Evolutionary conservation across 1,140 invertebrate genomes (phyloP).

Genomic region (Brachionus sp.): DNA sequence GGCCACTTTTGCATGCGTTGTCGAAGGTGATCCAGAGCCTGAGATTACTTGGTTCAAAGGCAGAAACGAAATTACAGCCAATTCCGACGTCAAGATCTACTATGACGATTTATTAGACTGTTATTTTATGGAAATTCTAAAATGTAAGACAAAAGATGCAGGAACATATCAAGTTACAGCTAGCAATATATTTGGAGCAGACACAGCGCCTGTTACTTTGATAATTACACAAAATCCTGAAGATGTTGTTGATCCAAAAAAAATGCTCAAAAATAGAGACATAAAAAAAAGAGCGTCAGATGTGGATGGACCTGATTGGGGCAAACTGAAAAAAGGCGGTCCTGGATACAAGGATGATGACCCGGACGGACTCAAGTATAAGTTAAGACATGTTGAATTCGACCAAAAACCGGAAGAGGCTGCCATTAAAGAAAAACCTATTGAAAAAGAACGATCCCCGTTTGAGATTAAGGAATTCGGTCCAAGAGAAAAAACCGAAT

Average conservation of each 20-base stretch:
- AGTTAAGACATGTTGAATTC: conserved; percentile 45
- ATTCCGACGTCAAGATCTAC: conserved; percentile 49
- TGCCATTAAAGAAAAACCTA: neutral
- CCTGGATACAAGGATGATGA: neutral
- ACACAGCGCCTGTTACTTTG: conserved; percentile 55
- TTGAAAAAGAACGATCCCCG: conserved; percentile 18
- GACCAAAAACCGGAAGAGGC: neutral
- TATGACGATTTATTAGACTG: conserved; percentile 54
- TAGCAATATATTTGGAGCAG: conserved; percentile 52
- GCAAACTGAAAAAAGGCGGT: conserved; percentile 34
- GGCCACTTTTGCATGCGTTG: conserved; percentile 53
- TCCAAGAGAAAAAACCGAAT: neutral
- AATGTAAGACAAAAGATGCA: conserved; percentile 49
- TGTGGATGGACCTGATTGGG: conserved; percentile 25
- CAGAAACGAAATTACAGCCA: neutral
- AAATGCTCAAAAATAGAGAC: neutral
- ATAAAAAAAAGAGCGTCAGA: neutral
- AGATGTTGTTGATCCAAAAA: conserved; percentile 57
- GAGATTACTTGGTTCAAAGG: conserved; percentile 69
- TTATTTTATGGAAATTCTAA: conserved; percentile 54
- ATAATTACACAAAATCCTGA: conserved; percentile 58
- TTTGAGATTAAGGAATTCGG: conserved; percentile 34
- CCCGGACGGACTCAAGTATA: neutral
- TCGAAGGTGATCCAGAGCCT: conserved; percentile 55
- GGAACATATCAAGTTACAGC: conserved; percentile 58